These are phyloP conservation scores for Orgyia antiqua DNA, from an alignment of 2,888 invertebrate genomes.

Conservation along the genomic window DNA sequence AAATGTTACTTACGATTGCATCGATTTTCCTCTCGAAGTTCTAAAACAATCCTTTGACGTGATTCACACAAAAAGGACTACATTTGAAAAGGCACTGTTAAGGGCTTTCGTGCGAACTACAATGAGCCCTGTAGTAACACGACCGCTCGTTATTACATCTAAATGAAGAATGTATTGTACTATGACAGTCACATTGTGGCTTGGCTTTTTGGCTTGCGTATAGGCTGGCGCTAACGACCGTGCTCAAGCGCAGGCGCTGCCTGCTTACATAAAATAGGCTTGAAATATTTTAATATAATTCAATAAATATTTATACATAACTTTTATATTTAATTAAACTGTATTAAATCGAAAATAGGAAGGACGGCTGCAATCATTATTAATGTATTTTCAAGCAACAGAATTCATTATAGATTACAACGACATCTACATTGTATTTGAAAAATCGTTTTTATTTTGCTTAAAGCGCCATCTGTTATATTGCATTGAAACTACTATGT, in stretches of 20 bases:
- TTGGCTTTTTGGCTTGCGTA: constrained; percentile 12
- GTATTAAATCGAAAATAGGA: too few species aligned
- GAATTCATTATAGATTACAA: too few species aligned
- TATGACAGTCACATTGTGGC: constrained; percentile 1
- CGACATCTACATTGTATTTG: too few species aligned
- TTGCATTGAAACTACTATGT: too few species aligned
- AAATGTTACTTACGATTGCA: constrained; percentile 64
- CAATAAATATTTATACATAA: too few species aligned
- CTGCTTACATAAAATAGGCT: background rate
- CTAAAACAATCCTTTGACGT: constrained; percentile 52
- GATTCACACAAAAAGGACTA: constrained; percentile 65
- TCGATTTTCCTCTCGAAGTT: constrained; percentile 68
- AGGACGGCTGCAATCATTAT: too few species aligned
- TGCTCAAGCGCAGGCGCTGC: constrained; percentile 22
- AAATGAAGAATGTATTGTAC: constrained; percentile 49
- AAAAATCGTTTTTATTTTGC: too few species aligned
- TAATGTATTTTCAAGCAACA: too few species aligned
- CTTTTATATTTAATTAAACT: too few species aligned
- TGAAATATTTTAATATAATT: background rate
- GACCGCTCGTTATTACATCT: constrained; percentile 67
- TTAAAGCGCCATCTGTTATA: too few species aligned
- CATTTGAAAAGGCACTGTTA: constrained; percentile 71
- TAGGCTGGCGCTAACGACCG: constrained; percentile 10
- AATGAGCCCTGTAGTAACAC: constrained; percentile 71
- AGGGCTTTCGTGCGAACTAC: constrained; percentile 75